Evolutionary conservation across 2,888 invertebrate genomes (phyloP).

Genomic region (Melanostoma mellinum): DNA sequence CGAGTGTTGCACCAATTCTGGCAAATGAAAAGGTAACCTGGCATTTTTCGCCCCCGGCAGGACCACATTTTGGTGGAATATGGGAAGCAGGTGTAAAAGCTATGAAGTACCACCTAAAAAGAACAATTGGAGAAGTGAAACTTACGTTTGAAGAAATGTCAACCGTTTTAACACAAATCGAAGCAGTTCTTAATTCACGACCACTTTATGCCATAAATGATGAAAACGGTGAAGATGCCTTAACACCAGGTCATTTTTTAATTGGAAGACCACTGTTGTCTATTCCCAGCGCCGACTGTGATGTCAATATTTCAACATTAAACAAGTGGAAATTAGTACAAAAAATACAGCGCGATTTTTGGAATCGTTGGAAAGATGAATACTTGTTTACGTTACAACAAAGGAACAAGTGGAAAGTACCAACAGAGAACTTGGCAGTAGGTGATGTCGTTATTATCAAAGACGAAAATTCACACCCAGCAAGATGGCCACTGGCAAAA

Average conservation of each 20-base stretch:
- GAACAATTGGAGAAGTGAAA: conserved; percentile 4
- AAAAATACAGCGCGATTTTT: conserved; percentile 6
- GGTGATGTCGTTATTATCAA: too few species aligned
- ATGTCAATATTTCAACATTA: background rate
- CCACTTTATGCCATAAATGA: background rate
- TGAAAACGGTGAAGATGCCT: conserved; percentile 8
- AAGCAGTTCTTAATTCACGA: background rate
- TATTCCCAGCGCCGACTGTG: background rate
- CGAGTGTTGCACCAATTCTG: conserved; percentile 7
- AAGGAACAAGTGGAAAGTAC: too few species aligned
- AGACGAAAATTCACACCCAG: too few species aligned
- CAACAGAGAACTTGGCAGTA: too few species aligned
- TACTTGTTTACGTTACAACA: background rate
- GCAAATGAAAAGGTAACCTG: background rate
- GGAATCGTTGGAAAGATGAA: conserved; percentile 11
- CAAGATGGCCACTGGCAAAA: too few species aligned
- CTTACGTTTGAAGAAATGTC: conserved; percentile 7
- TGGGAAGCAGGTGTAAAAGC: conserved; percentile 4
- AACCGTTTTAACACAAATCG: conserved; percentile 2
- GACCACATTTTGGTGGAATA: conserved; percentile 4
- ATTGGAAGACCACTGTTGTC: background rate
- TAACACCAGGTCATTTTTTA: background rate
- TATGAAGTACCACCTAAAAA: conserved; percentile 2
- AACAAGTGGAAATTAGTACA: conserved; percentile 2
- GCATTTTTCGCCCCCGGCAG: background rate